A percentile compares a stretch with the other conserved stretches of the same genome.
phyloP scores from a whole-genome alignment of 2,113 vertebrate species.

The Plotosus lineatus region DNA sequence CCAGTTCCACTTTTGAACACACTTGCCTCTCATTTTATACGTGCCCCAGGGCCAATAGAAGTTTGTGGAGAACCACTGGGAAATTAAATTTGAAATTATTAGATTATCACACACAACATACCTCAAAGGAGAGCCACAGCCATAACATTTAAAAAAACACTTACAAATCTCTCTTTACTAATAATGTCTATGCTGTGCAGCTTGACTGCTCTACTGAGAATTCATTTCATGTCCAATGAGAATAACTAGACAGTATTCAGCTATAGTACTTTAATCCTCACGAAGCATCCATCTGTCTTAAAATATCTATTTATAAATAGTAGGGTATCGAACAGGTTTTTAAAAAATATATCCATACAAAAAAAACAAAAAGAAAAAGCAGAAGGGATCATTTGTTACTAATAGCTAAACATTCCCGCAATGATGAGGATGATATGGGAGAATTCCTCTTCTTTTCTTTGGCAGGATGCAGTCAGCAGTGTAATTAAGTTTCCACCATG shows the following conservation, averaged over 20 bases:
- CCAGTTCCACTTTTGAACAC: conserved; percentile 70
- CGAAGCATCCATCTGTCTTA: background rate
- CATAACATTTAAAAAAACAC: conserved; percentile 66
- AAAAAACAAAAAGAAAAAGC: background rate
- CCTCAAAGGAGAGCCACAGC: conserved; percentile 50
- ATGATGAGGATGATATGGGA: conserved; percentile 38
- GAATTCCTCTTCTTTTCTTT: conserved; percentile 36
- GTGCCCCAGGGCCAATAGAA: conserved; percentile 68
- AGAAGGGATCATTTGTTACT: background rate
- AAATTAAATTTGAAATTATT: conserved; percentile 74
- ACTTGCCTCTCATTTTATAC: conserved; percentile 64
- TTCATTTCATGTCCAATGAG: background rate
- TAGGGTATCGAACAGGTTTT: background rate
- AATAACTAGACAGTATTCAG: background rate
- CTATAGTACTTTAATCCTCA: background rate
- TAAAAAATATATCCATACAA: conserved; percentile 2
- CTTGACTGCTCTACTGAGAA: background rate
- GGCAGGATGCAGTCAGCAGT: conserved; percentile 32
- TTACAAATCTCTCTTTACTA: conserved; percentile 23
- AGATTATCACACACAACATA: conserved; percentile 57
- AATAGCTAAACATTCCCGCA: conserved; percentile 31
- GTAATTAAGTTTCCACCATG: conserved; percentile 46
- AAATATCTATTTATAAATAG: background rate
- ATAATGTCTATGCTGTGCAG: background rate
- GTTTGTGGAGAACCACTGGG: conserved; percentile 69